Evolutionary conservation across 2,888 invertebrate genomes (phyloP).

Genomic region (Desoria tigrina): DNA sequence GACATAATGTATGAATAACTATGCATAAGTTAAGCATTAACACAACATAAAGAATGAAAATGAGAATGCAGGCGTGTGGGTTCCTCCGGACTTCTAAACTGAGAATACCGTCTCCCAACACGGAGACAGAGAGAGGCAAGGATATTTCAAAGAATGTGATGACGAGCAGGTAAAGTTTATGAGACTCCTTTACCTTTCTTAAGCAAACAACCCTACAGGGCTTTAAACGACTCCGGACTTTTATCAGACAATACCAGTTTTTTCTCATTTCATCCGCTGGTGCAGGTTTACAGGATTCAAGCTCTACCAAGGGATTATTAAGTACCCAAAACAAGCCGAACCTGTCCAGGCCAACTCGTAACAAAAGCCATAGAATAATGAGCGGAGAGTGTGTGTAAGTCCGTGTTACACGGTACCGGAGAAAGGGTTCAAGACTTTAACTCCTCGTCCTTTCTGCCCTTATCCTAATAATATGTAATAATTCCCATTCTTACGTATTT

Average conservation of each 20-base stretch:
- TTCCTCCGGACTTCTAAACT: conserved; percentile 9
- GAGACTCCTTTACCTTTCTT: conserved; percentile 17
- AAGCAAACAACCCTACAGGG: conserved; percentile 10
- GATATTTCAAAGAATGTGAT: conserved; percentile 17
- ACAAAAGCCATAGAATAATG: no score
- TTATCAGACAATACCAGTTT: background rate
- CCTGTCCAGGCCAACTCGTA: no score
- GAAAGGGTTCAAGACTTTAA: no score
- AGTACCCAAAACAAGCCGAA: no score
- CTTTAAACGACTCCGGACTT: background rate
- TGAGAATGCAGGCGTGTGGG: conserved; percentile 37
- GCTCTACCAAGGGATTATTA: no score
- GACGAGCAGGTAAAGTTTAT: conserved; percentile 16
- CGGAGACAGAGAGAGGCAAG: conserved; percentile 2
- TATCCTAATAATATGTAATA: no score
- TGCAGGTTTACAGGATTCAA: no score
- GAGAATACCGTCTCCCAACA: conserved; percentile 2
- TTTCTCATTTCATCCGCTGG: background rate
- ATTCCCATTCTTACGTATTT: no score
- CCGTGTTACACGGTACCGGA: no score
- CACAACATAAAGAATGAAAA: conserved; percentile 22
- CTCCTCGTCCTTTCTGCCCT: no score
- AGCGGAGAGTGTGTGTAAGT: no score
- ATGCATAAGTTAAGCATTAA: conserved; percentile 36
- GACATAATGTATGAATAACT: conserved; percentile 38